phyloP scores from a whole-genome alignment of 2,113 vertebrate genomes.

The Alligator sinensis region DNA sequence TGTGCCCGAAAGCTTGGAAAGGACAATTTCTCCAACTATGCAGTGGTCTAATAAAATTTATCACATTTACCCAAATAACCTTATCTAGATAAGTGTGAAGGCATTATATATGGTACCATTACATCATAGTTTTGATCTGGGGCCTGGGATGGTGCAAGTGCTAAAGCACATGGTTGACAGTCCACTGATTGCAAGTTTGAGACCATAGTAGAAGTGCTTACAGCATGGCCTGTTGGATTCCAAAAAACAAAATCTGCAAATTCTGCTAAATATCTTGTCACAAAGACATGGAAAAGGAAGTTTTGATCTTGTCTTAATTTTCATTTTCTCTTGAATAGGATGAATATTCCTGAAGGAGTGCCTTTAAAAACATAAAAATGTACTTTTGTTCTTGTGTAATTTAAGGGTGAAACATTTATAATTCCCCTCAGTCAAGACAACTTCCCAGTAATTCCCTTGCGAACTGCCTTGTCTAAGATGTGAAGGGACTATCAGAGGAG shows the following conservation, averaged over 20 bases:
- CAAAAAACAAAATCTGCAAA: no score
- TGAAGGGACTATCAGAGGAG: neutral
- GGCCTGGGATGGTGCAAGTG: no score
- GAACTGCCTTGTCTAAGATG: neutral
- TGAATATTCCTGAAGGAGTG: neutral
- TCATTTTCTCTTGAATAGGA: conserved; percentile 9
- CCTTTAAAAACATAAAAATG: neutral
- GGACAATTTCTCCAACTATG: no score
- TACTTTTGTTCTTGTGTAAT: neutral
- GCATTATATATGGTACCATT: neutral
- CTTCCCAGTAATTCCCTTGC: neutral
- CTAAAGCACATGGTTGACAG: no score
- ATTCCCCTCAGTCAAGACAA: neutral
- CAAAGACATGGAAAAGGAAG: no score
- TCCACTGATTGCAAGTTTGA: no score
- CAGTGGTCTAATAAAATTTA: no score
- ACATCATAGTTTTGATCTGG: neutral
- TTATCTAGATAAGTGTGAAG: neutral
- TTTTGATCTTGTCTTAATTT: conserved; percentile 6
- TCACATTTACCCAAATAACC: no score
- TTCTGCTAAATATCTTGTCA: no score
- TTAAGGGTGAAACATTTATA: accelerated
- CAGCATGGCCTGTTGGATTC: no score
- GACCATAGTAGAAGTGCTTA: no score
- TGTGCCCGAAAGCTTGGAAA: no score